phyloP scores from a whole-genome alignment of 2,888 invertebrate species.

The Troglohyphantes excavatus region DNA sequence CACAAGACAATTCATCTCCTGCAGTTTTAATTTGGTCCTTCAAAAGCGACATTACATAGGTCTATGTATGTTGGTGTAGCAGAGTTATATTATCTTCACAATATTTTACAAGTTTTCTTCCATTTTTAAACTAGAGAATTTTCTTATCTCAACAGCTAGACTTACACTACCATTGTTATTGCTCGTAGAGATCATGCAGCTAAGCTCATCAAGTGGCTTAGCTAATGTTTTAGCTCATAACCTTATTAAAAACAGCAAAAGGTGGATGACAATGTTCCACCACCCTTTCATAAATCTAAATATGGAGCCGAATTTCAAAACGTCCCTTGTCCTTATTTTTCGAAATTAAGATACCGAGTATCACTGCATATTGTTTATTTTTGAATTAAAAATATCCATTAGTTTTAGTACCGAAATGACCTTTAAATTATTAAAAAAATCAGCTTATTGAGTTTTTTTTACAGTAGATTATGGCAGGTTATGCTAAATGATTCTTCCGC shows the following conservation, averaged over 20 bases:
- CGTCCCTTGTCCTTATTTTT: too few relatives aligned
- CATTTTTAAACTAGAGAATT: conserved; percentile 44
- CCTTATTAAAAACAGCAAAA: conserved; percentile 60
- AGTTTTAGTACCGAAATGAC: too few relatives aligned
- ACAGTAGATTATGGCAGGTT: too few relatives aligned
- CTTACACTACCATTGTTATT: conserved; percentile 73
- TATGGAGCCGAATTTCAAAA: too few relatives aligned
- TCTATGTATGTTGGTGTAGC: conserved; percentile 70
- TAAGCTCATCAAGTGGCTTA: conserved; percentile 65
- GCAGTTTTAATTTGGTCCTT: conserved; percentile 77
- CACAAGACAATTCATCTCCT: conserved; percentile 54
- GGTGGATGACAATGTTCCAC: conserved; percentile 39
- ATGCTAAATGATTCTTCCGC: too few relatives aligned
- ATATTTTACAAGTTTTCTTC: conserved; percentile 68
- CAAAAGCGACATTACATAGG: conserved; percentile 76
- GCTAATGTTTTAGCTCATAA: conserved; percentile 64
- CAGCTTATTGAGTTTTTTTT: too few relatives aligned
- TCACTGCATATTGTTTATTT: too few relatives aligned
- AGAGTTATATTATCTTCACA: conserved; percentile 49
- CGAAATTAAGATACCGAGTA: too few relatives aligned
- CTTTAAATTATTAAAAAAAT: too few relatives aligned
- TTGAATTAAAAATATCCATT: too few relatives aligned
- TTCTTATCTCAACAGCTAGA: conserved; percentile 61
- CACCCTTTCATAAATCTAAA: too few relatives aligned
- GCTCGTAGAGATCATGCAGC: conserved; percentile 65